Evolutionary conservation across 2,113 vertebrate species (phyloP).

Genomic region (Pollimyrus isidori): DNA sequence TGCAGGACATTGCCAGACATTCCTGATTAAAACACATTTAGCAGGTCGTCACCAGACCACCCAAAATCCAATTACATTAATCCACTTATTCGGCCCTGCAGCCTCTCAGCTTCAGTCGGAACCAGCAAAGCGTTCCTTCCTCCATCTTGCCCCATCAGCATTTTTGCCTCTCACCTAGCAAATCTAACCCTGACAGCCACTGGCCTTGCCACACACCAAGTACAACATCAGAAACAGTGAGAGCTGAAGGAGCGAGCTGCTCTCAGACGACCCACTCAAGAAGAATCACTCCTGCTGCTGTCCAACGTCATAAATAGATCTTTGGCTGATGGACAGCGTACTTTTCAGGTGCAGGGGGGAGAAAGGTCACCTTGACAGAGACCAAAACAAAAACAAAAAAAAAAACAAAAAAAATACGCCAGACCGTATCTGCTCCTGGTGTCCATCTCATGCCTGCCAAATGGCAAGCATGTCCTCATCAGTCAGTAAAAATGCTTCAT

Average conservation of each 20-base stretch:
- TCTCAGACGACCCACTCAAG: not conserved
- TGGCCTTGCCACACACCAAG: not conserved
- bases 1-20: not conserved
- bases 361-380: not conserved
- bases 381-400: not conserved
- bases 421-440: not conserved
- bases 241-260: not conserved
- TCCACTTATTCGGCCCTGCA: slow-evolving; percentile 43
- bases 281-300: not conserved
- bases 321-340: not conserved
- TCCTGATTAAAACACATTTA: slow-evolving; percentile 29
- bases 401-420: not conserved
- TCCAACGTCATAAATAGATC: not conserved
- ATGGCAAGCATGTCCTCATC: not conserved
- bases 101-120: slow-evolving; percentile 31
- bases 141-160: not conserved
- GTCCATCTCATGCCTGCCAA: not conserved
- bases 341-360: not conserved
- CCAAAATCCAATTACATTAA: slow-evolving; percentile 57
- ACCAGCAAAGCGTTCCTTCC: slow-evolving; percentile 12
- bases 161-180: not conserved
- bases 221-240: not conserved
- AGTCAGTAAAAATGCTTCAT: not conserved
- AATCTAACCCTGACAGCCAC: not conserved
- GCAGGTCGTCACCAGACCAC: slow-evolving; percentile 43